Evolutionary conservation across 2,888 invertebrate genomes (phyloP).

Genomic region (Nasonia oneida): DNA sequence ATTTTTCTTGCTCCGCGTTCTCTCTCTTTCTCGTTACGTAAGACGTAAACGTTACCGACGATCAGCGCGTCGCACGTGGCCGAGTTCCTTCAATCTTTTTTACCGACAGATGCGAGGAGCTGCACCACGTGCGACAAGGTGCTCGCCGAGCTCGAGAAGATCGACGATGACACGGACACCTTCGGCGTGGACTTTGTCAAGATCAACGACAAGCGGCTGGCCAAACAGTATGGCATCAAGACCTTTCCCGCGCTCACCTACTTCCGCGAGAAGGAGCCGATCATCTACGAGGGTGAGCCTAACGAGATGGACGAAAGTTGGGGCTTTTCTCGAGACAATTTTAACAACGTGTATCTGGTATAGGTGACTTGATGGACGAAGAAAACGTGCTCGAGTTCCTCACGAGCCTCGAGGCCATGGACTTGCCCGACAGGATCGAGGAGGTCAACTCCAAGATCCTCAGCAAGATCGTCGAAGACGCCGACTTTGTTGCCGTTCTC

Average conservation of each 20-base stretch:
- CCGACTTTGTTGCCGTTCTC: constrained; percentile 94
- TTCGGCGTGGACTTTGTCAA: constrained; percentile 97
- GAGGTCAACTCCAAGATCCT: constrained; percentile 96
- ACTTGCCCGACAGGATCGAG: constrained; percentile 95
- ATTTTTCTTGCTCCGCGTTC: neutral
- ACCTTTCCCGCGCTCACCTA: constrained; percentile 98
- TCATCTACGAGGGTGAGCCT: constrained; percentile 92
- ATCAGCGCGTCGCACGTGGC: constrained; percentile 30
- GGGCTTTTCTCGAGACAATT: neutral
- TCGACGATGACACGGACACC: constrained; percentile 96
- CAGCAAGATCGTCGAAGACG: constrained; percentile 93
- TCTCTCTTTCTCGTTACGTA: constrained; percentile 39
- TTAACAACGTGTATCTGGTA: neutral
- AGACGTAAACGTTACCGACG: neutral
- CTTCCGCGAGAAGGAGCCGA: constrained; percentile 97
- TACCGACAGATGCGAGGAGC: constrained; percentile 89
- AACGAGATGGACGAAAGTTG: constrained; percentile 12
- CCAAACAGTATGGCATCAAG: constrained; percentile 97
- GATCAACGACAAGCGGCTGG: constrained; percentile 97
- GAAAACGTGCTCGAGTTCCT: constrained; percentile 95
- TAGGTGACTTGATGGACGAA: constrained; percentile 96
- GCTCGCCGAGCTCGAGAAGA: constrained; percentile 94
- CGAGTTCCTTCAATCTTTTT: neutral
- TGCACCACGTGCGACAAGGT: constrained; percentile 96
- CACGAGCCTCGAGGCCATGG: constrained; percentile 96